These are phyloP conservation scores for Chaetura pelagica DNA, from an alignment of 2,113 vertebrate species.

Conservation along the genomic window DNA sequence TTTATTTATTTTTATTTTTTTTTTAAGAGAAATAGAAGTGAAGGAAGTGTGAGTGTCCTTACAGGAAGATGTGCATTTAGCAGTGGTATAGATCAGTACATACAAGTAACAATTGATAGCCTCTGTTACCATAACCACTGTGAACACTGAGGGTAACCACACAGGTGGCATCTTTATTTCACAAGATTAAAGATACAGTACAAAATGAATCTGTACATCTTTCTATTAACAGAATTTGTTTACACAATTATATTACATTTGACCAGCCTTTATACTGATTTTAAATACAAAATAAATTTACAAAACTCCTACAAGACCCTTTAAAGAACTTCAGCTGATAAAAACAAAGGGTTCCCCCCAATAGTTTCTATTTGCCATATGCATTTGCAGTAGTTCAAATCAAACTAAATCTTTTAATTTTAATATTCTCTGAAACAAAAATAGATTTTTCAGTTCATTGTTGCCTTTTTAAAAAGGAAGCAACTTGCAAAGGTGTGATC, in stretches of 20 bases:
- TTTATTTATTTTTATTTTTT: no score
- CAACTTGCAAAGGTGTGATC: constrained; percentile 16
- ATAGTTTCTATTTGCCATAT: constrained; percentile 43
- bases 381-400: constrained; percentile 72
- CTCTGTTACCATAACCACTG: constrained; percentile 1
- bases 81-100: neutral
- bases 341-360: constrained; percentile 55
- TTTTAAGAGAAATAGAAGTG: neutral
- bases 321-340: constrained; percentile 69
- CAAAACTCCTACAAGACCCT: constrained; percentile 75
- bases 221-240: constrained; percentile 85
- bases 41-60: neutral
- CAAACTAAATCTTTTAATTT: constrained; percentile 52
- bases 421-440: constrained; percentile 58
- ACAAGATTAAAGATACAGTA: constrained; percentile 85
- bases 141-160: constrained; percentile 70
- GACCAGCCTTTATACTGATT: constrained; percentile 80
- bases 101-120: neutral
- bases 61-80: neutral
- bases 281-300: constrained; percentile 85
- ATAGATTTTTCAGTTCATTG: constrained; percentile 58
- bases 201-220: constrained; percentile 86
- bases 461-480: constrained; percentile 61
- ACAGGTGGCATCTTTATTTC: constrained; percentile 83
- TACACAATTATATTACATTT: constrained; percentile 85